phyloP scores from a whole-genome alignment of 2,888 invertebrate species.

The Chirona hameri region DNA sequence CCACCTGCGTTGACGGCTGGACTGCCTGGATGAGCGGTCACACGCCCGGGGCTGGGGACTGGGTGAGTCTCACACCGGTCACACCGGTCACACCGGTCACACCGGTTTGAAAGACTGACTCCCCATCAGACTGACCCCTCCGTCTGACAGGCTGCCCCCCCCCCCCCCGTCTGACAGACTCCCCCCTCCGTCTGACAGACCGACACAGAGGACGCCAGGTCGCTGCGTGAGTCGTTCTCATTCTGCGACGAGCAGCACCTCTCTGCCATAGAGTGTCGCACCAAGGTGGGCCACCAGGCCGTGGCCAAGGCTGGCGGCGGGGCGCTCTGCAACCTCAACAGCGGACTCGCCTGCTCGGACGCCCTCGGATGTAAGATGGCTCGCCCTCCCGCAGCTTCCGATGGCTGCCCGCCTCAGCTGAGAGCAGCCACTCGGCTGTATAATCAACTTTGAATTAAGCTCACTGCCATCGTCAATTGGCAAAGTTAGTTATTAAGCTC shows the following conservation, averaged over 20 bases:
- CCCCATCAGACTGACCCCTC: too few species aligned
- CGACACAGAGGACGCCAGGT: conserved; percentile 40
- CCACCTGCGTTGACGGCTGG: conserved; percentile 40
- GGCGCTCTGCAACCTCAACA: conserved; percentile 40
- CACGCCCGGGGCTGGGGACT: conserved; percentile 40
- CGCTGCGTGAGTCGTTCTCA: conserved; percentile 38
- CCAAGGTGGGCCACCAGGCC: conserved; percentile 32
- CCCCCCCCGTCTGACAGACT: too few species aligned
- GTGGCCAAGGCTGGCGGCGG: conserved; percentile 30
- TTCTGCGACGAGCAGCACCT: conserved; percentile 42
- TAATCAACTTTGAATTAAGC: too few species aligned
- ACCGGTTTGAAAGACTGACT: too few species aligned
- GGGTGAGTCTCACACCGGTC: conserved; percentile 30
- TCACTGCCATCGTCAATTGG: too few species aligned
- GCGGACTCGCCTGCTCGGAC: conserved; percentile 39
- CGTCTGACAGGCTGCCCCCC: too few species aligned
- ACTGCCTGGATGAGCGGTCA: conserved; percentile 44
- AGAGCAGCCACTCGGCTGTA: too few species aligned
- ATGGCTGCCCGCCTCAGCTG: neutral
- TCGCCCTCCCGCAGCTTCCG: neutral
- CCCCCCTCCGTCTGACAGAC: conserved; percentile 32
- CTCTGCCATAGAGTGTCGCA: conserved; percentile 45
- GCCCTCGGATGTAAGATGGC: conserved; percentile 29
- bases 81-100: too few species aligned
- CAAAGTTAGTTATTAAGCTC: too few species aligned